Evolutionary conservation across 2,888 invertebrate species (phyloP), one percentile per base, ranked within the genome.

Genomic region (Ectemnius continuus): DNA sequence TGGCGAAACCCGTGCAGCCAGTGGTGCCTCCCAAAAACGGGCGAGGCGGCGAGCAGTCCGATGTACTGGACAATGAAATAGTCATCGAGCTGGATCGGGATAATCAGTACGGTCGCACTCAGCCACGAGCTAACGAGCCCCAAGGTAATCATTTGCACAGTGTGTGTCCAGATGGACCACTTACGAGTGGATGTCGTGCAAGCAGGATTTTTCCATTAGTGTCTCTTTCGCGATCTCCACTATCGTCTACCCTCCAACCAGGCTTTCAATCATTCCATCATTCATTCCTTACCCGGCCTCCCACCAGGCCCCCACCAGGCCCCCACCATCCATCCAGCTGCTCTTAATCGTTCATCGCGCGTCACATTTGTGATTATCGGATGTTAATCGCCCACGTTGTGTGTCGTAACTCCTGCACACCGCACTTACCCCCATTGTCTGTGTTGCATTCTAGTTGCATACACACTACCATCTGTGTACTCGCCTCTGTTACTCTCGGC

Each of bases 21-120:
- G 89, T 87, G 83, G 76, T 87, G 70, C 87, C 87, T 81, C 88
- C 90, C 76, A 93, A 93, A 89, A 89, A 92, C 73, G 93, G 93
- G 79, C 91, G 91, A 78, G 92, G 92, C 79, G 92, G 92, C 79
- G 92, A 92, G 84, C 93, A 92, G 86, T 91, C 92, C 76, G 92
- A 93, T 86, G 93, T 93, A 82, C 92, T 93, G 81, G 93, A 93
- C 89, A 94, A 94, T 91, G 94, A 94, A 91, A 94, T 94, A 89
- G 91, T 93, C 88, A 93, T 94, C 90, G 93, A 94, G 91, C 92
- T 94, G 87, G 93, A 94, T 78, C 93, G 93, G 91, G 93, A 93
- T 74, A 94, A 94, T 89, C 93, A 93, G 85, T 91, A 94, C 86
- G 91, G 94, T 78, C 93, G 93, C 87, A 92, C 92, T 72, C 92